These are phyloP conservation scores for Paraescarpia echinospica DNA, from an alignment of 1,140 invertebrate species.

Conservation along the genomic window DNA sequence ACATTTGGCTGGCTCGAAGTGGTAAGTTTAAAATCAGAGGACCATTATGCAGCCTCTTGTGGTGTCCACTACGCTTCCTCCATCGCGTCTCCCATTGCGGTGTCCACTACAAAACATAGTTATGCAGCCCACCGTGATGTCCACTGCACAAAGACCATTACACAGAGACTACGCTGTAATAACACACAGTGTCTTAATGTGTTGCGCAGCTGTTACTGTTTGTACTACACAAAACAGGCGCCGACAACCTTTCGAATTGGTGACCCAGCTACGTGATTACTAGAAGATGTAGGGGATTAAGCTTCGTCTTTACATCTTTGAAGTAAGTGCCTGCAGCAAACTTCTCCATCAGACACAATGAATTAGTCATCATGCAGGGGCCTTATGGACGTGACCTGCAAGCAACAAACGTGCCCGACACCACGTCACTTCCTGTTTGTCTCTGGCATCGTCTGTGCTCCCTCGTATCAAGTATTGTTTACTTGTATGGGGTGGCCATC, in stretches of 20 bases:
- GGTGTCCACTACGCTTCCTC: background rate
- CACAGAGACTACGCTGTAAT: background rate
- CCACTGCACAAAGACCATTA: background rate
- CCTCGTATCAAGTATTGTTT: too few relatives aligned
- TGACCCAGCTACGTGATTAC: background rate
- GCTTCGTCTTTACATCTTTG: background rate
- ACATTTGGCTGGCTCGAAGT: conserved; percentile 93
- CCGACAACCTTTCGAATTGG: background rate
- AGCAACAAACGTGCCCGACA: background rate
- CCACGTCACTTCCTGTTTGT: background rate
- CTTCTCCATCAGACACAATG: background rate
- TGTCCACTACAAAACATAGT: background rate
- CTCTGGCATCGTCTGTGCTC: background rate
- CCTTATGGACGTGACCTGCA: background rate
- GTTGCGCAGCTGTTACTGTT: background rate
- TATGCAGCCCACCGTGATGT: background rate
- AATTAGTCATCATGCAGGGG: background rate
- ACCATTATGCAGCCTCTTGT: background rate
- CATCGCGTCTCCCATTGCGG: background rate
- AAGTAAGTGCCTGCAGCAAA: background rate
- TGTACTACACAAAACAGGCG: background rate
- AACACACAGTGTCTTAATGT: background rate
- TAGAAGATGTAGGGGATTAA: background rate
- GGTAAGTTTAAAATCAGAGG: conserved; percentile 65
- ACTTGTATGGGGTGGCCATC: too few relatives aligned